Evolutionary conservation across 2,888 invertebrate genomes (phyloP), one percentile per base, ranked within the genome.

Genomic region (Ectropis crepuscularia): DNA sequence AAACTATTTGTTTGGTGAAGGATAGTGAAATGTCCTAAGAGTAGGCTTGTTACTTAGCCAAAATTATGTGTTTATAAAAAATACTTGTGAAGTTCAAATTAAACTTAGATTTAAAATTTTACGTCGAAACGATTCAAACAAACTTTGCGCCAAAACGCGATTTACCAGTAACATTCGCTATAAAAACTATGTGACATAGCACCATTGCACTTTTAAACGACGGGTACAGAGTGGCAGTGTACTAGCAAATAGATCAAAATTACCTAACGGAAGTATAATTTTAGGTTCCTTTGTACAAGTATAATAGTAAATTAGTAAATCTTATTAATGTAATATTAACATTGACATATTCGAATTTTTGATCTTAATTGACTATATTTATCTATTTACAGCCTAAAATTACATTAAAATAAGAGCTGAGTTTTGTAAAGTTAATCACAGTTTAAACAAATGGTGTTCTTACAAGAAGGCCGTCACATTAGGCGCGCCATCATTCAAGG

Each of bases 351-450:
- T 79, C 76, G 73, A 81, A 78, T 81, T 79, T 81, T 80, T 79
- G 79, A 80, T 80, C 77, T 68, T 75, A 83, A 84, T 82, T 85
- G 81, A 85, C 81, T 81, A 81, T 77, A 73, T 75, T 75, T 79
- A 81, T 55, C 50, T 65, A 65, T 81, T 63, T 82, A 83, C 81
- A 83, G 69, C 76, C 74, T 80, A 80, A 74, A 68, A 64, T 65
- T 73, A 72, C 62, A 72, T 76, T 74, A 80, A 76, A 78, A 79
- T 81, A 84, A 81, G 81, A 85, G 85, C 82, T 82, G 86, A 87
- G 84, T 88, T 87, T 59, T 88, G 84, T 89, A 89, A 85, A 88
- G 83, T 86, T 84, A 88, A 90, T 90, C 90, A 90, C 90, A 90
- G 89, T 84, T 86, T 82, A 84, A 85, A 82, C 85, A 83, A 81